Percentiles rank a stretch among this genome's conserved stretches.
Evolutionary conservation across 2,113 vertebrate species (phyloP).

Genomic region (Dasyornis broadbenti): DNA sequence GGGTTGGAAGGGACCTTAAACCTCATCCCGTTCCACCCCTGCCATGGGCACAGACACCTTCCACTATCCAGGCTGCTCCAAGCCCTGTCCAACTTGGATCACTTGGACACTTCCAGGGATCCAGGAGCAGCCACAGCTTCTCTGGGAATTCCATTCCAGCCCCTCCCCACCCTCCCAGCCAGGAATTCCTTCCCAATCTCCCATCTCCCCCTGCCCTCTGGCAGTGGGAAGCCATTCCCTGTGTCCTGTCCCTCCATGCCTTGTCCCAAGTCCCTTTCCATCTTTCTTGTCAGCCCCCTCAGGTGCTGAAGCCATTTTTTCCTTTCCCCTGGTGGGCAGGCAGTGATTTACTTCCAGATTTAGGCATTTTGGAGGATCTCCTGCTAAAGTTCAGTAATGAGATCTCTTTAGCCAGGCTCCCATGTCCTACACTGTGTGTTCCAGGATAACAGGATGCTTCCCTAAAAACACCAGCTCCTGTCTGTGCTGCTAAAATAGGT

Average conservation of each 20-base stretch:
- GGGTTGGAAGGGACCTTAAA: neutral
- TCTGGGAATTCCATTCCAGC: neutral
- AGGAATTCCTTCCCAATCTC: neutral
- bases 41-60: neutral
- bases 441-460: neutral
- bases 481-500: neutral
- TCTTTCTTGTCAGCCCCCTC: neutral
- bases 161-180: neutral
- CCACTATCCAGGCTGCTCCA: neutral
- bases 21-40: neutral
- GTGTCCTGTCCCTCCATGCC: neutral
- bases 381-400: neutral
- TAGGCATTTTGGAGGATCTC: neutral
- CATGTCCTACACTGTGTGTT: neutral
- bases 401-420: neutral
- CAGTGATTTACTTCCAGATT: neutral
- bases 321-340: neutral
- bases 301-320: neutral
- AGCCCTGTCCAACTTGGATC: neutral
- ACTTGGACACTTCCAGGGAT: neutral
- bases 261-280: neutral
- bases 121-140: neutral
- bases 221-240: neutral
- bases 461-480: neutral
- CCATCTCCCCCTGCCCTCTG: neutral